Percentiles rank a stretch among this genome's conserved stretches.
Evolutionary conservation across 2,113 vertebrate species (phyloP).

Genomic region (Meriones unguiculatus): DNA sequence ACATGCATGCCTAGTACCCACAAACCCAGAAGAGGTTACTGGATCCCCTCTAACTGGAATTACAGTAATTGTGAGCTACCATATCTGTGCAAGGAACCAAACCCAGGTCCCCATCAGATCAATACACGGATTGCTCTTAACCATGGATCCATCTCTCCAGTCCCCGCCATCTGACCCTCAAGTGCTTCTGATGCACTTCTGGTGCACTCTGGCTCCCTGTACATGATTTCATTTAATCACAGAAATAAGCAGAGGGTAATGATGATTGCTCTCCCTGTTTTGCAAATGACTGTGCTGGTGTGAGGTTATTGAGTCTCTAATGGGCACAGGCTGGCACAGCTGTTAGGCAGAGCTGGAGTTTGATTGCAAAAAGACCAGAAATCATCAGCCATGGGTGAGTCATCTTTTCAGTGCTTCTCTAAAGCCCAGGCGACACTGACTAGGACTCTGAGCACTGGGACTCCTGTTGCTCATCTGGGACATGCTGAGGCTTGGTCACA

Average conservation of each 20-base stretch:
- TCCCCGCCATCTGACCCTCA: background rate
- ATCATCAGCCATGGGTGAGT: background rate
- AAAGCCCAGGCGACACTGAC: background rate
- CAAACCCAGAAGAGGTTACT: background rate
- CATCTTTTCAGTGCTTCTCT: background rate
- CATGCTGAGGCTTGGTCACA: background rate
- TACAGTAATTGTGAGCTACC: background rate
- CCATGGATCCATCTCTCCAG: background rate
- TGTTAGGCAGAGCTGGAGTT: background rate
- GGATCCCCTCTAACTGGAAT: background rate
- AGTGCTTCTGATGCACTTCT: background rate
- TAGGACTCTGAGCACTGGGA: background rate
- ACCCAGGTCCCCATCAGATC: background rate
- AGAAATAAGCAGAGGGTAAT: background rate
- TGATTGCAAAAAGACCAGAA: background rate
- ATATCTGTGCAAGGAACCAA: background rate
- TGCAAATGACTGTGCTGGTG: background rate
- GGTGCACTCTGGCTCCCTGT: background rate
- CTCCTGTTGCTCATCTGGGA: background rate
- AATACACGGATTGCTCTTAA: background rate
- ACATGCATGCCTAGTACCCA: background rate
- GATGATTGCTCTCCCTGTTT: background rate
- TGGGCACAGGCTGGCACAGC: background rate
- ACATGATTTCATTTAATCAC: background rate
- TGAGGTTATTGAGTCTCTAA: background rate